Evolutionary conservation across 1,140 invertebrate species (phyloP).

Genomic region (Daktulosphaira vitifoliae): DNA sequence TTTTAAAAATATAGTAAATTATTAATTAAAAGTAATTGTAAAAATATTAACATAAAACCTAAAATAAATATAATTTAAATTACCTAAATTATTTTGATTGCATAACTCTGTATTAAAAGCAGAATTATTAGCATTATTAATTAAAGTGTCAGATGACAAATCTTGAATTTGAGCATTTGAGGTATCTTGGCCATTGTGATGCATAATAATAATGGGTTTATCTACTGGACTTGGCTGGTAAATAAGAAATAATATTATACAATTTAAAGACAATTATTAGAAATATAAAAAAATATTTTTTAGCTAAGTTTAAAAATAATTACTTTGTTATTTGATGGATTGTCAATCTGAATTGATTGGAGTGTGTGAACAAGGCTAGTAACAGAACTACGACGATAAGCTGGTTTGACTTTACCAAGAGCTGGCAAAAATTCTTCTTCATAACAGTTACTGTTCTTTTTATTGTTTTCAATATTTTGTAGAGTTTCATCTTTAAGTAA

Average conservation of each 20-base stretch:
- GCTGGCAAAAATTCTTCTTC: conserved; percentile 32
- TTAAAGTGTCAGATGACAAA: conserved; percentile 20
- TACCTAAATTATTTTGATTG: conserved; percentile 4
- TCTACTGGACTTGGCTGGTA: conserved; percentile 4
- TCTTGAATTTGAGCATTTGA: conserved; percentile 5
- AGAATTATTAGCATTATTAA: conserved; percentile 29
- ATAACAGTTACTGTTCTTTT: conserved; percentile 17
- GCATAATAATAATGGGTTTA: conserved; percentile 24
- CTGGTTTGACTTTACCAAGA: conserved; percentile 20
- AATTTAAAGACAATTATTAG: background rate
- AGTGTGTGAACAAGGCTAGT: conserved; percentile 27
- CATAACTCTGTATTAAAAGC: conserved; percentile 29
- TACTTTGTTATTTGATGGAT: conserved; percentile 21
- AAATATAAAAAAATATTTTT: background rate
- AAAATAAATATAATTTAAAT: background rate
- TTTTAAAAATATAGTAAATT: background rate
- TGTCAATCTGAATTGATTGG: conserved; percentile 22
- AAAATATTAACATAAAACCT: background rate
- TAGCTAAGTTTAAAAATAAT: background rate
- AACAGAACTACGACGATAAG: conserved; percentile 19
- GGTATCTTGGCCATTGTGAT: conserved; percentile 14
- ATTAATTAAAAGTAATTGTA: background rate
- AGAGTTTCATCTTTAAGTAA: conserved; percentile 25
- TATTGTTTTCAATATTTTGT: conserved; percentile 31
- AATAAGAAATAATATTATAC: background rate